Percentiles rank a stretch among this genome's conserved stretches.
Evolutionary conservation across 2,797 vertebrate genomes (phyloP).

Genomic region (Anomalospiza imberbis): DNA sequence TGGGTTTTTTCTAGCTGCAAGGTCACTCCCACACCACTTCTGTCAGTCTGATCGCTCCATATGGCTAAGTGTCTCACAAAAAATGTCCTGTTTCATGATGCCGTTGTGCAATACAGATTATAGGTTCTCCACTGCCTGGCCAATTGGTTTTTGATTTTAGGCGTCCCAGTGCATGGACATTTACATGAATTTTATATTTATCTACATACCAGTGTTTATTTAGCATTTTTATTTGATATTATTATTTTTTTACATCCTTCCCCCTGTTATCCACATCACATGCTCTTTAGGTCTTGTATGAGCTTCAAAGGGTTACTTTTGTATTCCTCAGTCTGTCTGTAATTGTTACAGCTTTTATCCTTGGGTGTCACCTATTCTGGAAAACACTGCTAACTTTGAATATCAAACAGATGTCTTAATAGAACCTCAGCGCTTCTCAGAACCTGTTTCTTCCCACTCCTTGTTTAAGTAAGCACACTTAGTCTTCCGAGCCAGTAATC

Average conservation of each 20-base stretch:
- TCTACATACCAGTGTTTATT: background rate
- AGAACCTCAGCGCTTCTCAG: background rate
- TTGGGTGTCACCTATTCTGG: background rate
- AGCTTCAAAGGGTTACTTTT: background rate
- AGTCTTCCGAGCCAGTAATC: background rate
- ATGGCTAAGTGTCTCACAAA: background rate
- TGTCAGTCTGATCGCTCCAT: background rate
- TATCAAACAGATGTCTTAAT: background rate
- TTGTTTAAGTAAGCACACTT: background rate
- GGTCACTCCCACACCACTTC: background rate
- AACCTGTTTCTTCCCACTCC: background rate
- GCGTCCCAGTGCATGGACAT: background rate
- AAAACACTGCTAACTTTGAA: background rate
- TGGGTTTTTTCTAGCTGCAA: background rate
- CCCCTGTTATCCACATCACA: background rate
- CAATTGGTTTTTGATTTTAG: background rate
- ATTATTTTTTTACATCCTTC: background rate
- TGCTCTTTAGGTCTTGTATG: background rate
- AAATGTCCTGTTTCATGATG: background rate
- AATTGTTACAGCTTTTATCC: background rate
- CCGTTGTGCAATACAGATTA: background rate
- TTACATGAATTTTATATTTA: background rate
- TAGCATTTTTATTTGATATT: background rate
- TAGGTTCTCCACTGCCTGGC: background rate
- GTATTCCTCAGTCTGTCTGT: background rate